A percentile compares a stretch with the other conserved stretches of the same genome.
Evolutionary conservation across 2,888 invertebrate species (phyloP).

Genomic region (Malacosoma neustria): DNA sequence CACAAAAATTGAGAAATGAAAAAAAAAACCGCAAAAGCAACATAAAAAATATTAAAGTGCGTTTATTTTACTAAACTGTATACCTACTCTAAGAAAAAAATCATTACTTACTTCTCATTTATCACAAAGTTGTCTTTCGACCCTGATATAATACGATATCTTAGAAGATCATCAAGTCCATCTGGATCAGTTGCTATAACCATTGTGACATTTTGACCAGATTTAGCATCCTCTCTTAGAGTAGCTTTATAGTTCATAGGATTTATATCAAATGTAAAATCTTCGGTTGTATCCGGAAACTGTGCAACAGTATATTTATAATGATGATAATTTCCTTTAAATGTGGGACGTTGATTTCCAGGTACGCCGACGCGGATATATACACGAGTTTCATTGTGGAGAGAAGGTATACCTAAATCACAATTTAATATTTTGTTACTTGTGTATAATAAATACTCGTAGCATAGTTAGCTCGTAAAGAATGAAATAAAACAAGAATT

Average conservation of each 20-base stretch:
- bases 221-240: constrained; percentile 80
- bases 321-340: constrained; percentile 81
- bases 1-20: too few species aligned
- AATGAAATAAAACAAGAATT: too few species aligned
- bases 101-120: constrained; percentile 75
- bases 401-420: constrained; percentile 76
- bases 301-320: constrained; percentile 57
- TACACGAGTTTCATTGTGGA: constrained; percentile 79
- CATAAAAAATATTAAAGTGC: too few species aligned
- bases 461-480: too few species aligned
- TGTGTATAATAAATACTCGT: too few species aligned
- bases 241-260: constrained; percentile 82
- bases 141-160: constrained; percentile 82
- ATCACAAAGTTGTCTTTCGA: constrained; percentile 86
- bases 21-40: too few species aligned
- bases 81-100: too few species aligned
- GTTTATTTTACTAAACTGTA: constrained; percentile 7
- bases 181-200: constrained; percentile 87
- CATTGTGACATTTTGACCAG: constrained; percentile 80
- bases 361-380: constrained; percentile 85
- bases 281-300: constrained; percentile 42
- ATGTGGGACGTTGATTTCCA: constrained; percentile 87
- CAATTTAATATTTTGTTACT: too few species aligned
- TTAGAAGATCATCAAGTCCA: constrained; percentile 80
- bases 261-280: constrained; percentile 71